phyloP scores from a whole-genome alignment of 2,113 vertebrate genomes.

The Hemichromis elongatus region DNA sequence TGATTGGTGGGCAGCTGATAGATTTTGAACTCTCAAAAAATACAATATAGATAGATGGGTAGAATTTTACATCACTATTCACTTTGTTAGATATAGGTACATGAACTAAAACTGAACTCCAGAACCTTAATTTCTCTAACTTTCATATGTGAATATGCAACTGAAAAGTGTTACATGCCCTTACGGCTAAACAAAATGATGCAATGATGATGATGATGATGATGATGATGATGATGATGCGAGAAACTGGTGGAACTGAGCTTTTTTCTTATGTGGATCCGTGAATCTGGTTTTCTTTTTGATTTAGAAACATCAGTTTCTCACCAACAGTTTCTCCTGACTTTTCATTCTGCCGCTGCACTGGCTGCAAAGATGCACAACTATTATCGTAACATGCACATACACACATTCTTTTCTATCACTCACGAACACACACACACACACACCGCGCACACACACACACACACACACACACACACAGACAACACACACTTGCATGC shows the following conservation, averaged over 20 bases:
- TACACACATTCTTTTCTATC: slow-evolving; percentile 10
- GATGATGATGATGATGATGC: background rate
- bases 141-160: background rate
- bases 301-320: slow-evolving; percentile 29
- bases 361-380: slow-evolving; percentile 88
- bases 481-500: background rate
- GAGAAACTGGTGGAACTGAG: background rate
- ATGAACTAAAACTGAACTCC: slow-evolving; percentile 19
- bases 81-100: background rate
- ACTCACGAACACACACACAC: background rate
- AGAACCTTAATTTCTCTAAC: background rate
- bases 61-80: background rate
- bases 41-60: background rate
- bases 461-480: background rate
- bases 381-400: slow-evolving; percentile 74
- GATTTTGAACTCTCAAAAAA: background rate
- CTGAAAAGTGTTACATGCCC: background rate
- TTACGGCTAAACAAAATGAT: background rate
- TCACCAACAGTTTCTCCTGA: background rate
- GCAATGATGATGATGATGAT: background rate
- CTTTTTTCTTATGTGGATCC: background rate
- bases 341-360: slow-evolving; percentile 69
- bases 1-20: background rate
- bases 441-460: background rate
- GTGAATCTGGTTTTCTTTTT: background rate